Evolutionary conservation across 1,140 invertebrate genomes (phyloP).

Genomic region (Neotoxoptera formosana): DNA sequence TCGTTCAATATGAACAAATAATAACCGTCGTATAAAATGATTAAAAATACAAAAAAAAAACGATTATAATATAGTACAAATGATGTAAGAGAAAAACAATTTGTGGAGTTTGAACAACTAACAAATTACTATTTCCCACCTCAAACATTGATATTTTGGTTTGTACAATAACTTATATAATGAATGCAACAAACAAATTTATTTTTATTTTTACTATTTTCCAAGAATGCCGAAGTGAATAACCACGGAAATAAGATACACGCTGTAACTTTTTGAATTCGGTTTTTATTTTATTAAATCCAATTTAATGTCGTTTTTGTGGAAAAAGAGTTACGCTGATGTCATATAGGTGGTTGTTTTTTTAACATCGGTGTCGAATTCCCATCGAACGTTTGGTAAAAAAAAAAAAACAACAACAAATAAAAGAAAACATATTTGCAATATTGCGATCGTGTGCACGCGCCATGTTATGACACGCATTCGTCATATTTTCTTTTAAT

Average conservation of each 20-base stretch:
- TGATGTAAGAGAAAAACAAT: not conserved
- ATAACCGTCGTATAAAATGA: not conserved
- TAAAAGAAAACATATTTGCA: not conserved
- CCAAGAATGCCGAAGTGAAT: not conserved
- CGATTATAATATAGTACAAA: not conserved
- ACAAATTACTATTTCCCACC: not conserved
- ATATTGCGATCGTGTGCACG: not conserved
- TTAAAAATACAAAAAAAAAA: not conserved
- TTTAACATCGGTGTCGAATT: conserved; percentile 19
- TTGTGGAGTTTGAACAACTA: not conserved
- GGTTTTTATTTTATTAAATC: conserved; percentile 25
- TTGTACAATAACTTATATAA: not conserved
- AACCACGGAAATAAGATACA: not conserved
- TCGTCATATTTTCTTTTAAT: conserved; percentile 43
- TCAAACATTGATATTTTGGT: not conserved
- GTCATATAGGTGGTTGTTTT: not conserved
- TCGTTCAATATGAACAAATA: not conserved
- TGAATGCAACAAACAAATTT: not conserved
- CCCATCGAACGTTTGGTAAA: not conserved
- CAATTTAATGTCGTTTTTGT: conserved; percentile 22
- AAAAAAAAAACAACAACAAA: not conserved
- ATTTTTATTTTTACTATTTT: not conserved
- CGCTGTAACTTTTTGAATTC: not conserved
- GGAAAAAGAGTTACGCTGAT: not conserved
- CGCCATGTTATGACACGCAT: not conserved